Base-by-base conservation (phyloP, 2,888 invertebrate species). In the Lasioglossum oenotherae region DNA sequence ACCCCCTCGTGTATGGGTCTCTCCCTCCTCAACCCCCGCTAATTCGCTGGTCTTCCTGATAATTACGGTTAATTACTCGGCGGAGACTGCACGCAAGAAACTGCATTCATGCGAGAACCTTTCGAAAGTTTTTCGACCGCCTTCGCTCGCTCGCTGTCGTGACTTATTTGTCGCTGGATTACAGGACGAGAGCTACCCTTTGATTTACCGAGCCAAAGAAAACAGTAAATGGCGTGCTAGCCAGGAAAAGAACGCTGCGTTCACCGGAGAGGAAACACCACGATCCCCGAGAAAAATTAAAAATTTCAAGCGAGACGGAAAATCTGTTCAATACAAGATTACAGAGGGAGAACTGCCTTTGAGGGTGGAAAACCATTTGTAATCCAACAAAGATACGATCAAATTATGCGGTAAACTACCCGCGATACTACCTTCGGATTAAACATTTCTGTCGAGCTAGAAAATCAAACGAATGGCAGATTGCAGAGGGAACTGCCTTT, bases 11-110 rank as follows among this genome's bases (percentile, higher is more conserved):
- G 76, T 69, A 35, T 31, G 86, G 73, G 60, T 60, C 27, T 16
- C 16, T 16, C 64, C 14, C 27, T 5, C 16, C 2, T 44, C 46
- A 27, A 49, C 57, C 64, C 19, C 19, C 2, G 41, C 41, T 53
- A 46, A 81, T 85, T 78, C 64, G 31, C 3, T 4, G 72, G 74
- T 75, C 75, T 67, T 72, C 64, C 72, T 35, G 53, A 75, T 78
- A 57, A 80, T 86, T 72, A 6, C 16, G 2, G 60, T 27, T 67
- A 74, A 75, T 84, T 44, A 35, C 49, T 19, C 67, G 64, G 16
- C n/a, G 14, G 72, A 75, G 76, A 38, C n/a, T 14, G 31, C 72
- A 57, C 19, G 79, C 79, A 23, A 84, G 67, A 35, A 73, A 57
- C 67, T 31, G 41, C 71, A 46, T 73, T 73, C 72, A 14, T 27